Conservation (phyloP, 2,797 vertebrate species). For the Lepilemur ruficaudatus region DNA sequence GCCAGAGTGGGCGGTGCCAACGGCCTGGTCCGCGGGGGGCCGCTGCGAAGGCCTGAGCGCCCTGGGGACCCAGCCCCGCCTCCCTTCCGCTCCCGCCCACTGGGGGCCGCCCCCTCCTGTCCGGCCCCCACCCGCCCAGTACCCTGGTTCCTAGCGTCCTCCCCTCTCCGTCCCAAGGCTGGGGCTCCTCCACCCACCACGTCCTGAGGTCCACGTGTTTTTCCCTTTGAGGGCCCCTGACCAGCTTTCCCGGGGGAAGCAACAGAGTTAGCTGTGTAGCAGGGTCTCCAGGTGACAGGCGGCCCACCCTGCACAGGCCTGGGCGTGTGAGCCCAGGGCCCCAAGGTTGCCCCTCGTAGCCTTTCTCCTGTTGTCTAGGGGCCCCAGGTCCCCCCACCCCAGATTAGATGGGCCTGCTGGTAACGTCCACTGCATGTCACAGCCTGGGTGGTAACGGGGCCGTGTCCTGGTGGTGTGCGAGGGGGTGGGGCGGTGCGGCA, state of each 20-base stretch:
- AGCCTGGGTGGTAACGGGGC: neutral
- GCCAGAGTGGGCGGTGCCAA: too few species aligned
- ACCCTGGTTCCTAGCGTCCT: neutral
- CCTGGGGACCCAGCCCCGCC: too few species aligned
- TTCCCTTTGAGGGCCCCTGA: neutral
- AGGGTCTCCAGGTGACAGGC: neutral
- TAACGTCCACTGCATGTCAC: neutral
- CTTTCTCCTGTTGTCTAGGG: neutral
- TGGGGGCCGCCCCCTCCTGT: neutral
- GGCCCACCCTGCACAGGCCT: neutral
- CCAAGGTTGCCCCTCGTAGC: neutral
- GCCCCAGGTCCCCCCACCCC: neutral
- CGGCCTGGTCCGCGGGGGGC: too few species aligned
- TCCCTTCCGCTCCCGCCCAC: neutral
- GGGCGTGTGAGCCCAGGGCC: neutral
- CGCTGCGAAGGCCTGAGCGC: too few species aligned
- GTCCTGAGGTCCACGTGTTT: neutral
- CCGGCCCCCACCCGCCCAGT: neutral
- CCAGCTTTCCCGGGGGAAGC: neutral
- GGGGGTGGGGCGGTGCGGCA: neutral
- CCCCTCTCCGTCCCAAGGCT: neutral
- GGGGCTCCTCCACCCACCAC: neutral
- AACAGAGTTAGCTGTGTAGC: neutral
- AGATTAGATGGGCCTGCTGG: neutral
- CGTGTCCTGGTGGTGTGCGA: neutral